Conservation (phyloP, 2,888 invertebrate genomes). For the Agrotis segetum region DNA sequence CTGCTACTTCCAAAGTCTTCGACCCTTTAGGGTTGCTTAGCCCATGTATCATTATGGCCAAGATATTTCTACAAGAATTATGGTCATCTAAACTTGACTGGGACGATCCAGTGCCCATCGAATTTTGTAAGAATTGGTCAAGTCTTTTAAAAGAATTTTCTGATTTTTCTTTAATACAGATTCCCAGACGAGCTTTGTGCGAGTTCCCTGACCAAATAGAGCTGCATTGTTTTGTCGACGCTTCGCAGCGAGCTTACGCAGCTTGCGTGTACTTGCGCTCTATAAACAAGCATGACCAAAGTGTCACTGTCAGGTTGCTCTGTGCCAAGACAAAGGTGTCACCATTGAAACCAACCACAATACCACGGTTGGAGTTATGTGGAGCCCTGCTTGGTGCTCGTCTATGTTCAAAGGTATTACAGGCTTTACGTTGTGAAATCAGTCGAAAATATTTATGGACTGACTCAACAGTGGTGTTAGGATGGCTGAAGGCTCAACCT, state of each 20-base stretch:
- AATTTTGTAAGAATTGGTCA: not conserved
- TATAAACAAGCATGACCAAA: not conserved
- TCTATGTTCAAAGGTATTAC: too few relatives aligned
- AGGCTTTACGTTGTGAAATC: not conserved
- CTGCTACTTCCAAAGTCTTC: not conserved
- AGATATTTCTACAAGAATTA: not conserved
- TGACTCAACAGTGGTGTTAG: not conserved
- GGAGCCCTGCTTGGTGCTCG: too few relatives aligned
- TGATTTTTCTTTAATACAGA: not conserved
- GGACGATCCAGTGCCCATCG: slow-evolving; percentile 5
- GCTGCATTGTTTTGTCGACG: not conserved
- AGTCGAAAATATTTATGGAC: slow-evolving; percentile 1
- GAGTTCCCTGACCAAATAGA: not conserved
- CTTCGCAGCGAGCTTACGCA: not conserved
- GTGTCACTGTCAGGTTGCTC: too few relatives aligned
- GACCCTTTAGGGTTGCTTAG: not conserved
- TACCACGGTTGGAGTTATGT: too few relatives aligned
- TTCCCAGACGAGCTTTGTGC: not conserved
- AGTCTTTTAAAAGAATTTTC: not conserved
- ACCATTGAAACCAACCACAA: too few relatives aligned
- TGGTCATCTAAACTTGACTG: slow-evolving; percentile 2
- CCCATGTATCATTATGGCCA: not conserved
- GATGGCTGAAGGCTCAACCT: not conserved
- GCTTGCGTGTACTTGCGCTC: not conserved
- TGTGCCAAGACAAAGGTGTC: too few relatives aligned